Evolutionary conservation across 2,888 invertebrate species (phyloP).

Genomic region (Phortica magna): DNA sequence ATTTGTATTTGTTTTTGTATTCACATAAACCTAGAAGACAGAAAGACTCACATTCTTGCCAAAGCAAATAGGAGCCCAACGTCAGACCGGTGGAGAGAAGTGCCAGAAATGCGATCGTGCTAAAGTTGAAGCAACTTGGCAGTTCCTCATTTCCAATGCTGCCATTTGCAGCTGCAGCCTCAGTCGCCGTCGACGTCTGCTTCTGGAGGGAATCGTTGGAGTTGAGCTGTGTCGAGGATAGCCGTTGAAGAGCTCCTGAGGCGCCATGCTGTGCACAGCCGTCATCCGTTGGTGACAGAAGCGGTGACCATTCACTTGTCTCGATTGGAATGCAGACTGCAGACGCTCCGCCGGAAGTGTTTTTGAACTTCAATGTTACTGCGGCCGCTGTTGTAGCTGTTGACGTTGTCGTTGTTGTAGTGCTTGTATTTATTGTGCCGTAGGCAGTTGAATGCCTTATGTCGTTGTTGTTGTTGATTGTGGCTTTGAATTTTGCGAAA

Average conservation of each 20-base stretch:
- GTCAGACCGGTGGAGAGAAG: constrained; percentile 61
- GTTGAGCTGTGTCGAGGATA: constrained; percentile 34
- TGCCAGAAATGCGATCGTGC: constrained; percentile 59
- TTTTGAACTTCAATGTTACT: not conserved
- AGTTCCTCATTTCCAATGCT: not conserved
- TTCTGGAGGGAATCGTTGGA: not conserved
- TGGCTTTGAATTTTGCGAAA: constrained; percentile 42
- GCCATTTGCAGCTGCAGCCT: not conserved
- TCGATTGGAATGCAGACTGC: constrained; percentile 53
- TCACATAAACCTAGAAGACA: not conserved
- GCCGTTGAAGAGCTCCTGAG: constrained; percentile 31
- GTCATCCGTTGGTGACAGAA: constrained; percentile 46
- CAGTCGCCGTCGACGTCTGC: not conserved
- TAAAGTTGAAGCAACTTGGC: constrained; percentile 56
- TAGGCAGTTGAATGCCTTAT: not conserved
- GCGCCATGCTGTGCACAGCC: not conserved
- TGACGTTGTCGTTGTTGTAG: not conserved
- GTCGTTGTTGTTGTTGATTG: not conserved
- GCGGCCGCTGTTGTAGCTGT: not conserved
- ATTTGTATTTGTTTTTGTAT: not conserved
- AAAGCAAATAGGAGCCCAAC: constrained; percentile 71
- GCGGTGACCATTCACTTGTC: constrained; percentile 58
- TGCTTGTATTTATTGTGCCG: not conserved
- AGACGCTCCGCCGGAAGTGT: not conserved
- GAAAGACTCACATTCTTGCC: constrained; percentile 69